Percentiles rank a stretch among this genome's conserved stretches.
Evolutionary conservation across 1,140 invertebrate species (phyloP).

Genomic region (Macrosteles quadrilineatus): DNA sequence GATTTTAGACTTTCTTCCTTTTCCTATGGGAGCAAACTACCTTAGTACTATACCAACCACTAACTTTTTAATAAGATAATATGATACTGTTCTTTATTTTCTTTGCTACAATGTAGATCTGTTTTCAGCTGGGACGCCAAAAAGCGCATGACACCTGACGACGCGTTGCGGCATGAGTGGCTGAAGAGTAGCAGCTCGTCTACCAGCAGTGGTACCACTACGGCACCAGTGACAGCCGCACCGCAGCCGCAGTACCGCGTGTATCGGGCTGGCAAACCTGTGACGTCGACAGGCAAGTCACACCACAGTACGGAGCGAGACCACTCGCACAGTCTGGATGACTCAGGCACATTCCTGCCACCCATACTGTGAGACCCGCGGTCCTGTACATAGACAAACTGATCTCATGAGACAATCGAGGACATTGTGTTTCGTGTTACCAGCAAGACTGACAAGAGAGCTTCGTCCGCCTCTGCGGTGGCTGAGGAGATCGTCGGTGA

Average conservation of each 20-base stretch:
- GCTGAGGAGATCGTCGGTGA: background rate
- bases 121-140: slow-evolving; percentile 88
- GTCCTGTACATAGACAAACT: background rate
- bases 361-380: slow-evolving; percentile 56
- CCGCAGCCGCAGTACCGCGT: slow-evolving; percentile 2
- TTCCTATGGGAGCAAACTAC: too few relatives aligned
- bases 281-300: slow-evolving; percentile 8
- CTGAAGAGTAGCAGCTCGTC: slow-evolving; percentile 50
- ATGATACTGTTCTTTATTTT: too few relatives aligned
- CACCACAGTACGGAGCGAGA: background rate
- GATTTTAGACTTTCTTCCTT: too few relatives aligned
- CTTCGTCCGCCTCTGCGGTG: background rate
- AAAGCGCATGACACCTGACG: slow-evolving; percentile 88
- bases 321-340: slow-evolving; percentile 60
- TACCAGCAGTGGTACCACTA: slow-evolving; percentile 32
- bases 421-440: background rate
- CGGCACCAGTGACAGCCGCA: slow-evolving; percentile 31
- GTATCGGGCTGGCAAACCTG: background rate
- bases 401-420: slow-evolving; percentile 26
- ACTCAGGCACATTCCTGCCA: slow-evolving; percentile 66
- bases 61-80: too few relatives aligned
- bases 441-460: background rate
- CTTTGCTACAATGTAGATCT: too few relatives aligned
- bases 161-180: slow-evolving; percentile 80
- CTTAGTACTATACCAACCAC: too few relatives aligned